Evolutionary conservation across 2,888 invertebrate genomes (phyloP).

Genomic region (Cephus pygmeus): DNA sequence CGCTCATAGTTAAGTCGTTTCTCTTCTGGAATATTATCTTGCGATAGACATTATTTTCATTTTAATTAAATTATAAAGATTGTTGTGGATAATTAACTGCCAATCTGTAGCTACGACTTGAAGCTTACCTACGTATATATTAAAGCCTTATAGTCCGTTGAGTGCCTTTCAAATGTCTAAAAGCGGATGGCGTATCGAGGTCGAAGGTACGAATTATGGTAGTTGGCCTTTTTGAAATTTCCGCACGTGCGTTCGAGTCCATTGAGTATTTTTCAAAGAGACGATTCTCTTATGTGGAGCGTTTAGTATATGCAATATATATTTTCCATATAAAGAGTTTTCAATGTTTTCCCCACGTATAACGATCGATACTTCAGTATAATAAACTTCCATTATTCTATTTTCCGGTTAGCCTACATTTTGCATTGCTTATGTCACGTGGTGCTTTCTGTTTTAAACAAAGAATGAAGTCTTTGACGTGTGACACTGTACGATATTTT

Average conservation of each 20-base stretch:
- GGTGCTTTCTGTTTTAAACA: background rate
- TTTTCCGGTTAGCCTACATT: background rate
- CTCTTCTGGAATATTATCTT: background rate
- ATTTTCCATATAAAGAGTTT: background rate
- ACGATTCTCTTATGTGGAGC: background rate
- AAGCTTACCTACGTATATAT: background rate
- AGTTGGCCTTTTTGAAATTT: background rate
- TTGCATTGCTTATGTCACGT: background rate
- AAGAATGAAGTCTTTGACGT: background rate
- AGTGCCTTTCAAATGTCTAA: background rate
- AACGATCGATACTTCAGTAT: background rate
- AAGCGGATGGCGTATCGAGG: background rate
- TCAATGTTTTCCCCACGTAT: background rate
- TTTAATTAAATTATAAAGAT: background rate
- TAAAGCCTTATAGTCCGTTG: background rate
- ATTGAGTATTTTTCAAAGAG: background rate
- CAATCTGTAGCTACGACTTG: background rate
- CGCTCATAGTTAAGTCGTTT: background rate
- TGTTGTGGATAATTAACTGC: background rate
- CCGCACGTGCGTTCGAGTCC: background rate
- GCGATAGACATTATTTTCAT: background rate
- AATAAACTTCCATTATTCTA: background rate
- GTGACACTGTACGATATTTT: background rate
- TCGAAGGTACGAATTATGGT: background rate
- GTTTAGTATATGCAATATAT: background rate